phyloP scores from a whole-genome alignment of 2,888 invertebrate genomes.

The Lycocerus yunnanus region DNA sequence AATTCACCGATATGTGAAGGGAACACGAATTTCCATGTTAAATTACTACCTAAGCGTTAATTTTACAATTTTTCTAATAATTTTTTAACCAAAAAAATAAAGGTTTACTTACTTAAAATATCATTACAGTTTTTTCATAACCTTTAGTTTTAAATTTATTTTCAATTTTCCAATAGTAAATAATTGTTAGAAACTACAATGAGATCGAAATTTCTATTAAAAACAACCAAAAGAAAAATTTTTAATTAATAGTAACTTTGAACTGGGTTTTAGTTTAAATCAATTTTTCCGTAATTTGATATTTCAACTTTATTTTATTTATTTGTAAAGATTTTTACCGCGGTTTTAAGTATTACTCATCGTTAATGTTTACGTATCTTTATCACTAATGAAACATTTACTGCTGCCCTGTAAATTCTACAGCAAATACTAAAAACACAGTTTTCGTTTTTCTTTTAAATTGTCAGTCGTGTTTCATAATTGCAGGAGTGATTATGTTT shows the following conservation, averaged over 20 bases:
- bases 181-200: background rate
- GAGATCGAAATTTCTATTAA: too few relatives aligned
- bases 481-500: conserved; percentile 11
- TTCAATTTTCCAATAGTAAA: too few relatives aligned
- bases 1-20: background rate
- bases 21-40: background rate
- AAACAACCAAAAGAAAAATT: background rate
- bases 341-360: conserved; percentile 17
- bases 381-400: conserved; percentile 15
- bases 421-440: background rate
- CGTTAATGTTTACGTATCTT: conserved; percentile 16
- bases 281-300: conserved; percentile 15
- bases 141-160: too few relatives aligned
- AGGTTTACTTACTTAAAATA: too few relatives aligned
- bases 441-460: conserved; percentile 10
- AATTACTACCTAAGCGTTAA: background rate
- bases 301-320: conserved; percentile 13
- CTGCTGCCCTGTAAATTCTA: background rate
- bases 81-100: background rate
- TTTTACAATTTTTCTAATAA: background rate
- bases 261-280: background rate
- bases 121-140: too few relatives aligned
- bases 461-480: conserved; percentile 6
- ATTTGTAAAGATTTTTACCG: conserved; percentile 15
- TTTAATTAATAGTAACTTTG: background rate